Conservation (phyloP, 2,113 vertebrate genomes). For the Myodes glareolus region DNA sequence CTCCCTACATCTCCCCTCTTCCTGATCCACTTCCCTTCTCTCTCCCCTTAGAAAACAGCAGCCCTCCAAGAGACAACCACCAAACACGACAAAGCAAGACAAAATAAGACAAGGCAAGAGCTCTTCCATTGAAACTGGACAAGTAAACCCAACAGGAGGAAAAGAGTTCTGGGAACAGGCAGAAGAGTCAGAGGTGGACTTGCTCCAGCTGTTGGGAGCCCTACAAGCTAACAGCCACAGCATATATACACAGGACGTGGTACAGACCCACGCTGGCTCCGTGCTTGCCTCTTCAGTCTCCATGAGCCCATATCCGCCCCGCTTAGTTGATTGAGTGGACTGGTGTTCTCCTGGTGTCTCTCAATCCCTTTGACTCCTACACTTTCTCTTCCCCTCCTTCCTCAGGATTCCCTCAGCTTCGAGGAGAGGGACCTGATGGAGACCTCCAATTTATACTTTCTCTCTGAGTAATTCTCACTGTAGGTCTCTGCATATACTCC, state of each 20-base stretch:
- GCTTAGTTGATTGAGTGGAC: neutral
- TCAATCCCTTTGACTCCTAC: neutral
- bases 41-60: neutral
- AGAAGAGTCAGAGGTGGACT: neutral
- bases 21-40: neutral
- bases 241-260: neutral
- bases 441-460: neutral
- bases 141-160: neutral
- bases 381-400: neutral
- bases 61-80: neutral
- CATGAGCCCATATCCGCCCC: neutral
- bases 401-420: too few relatives aligned
- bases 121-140: neutral
- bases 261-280: neutral
- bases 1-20: neutral
- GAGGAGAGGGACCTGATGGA: neutral
- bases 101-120: neutral
- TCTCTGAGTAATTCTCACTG: neutral
- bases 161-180: neutral
- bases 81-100: neutral
- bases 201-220: neutral
- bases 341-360: neutral
- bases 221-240: neutral
- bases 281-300: neutral
- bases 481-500: neutral